Evolutionary conservation across 2,888 invertebrate species (phyloP), one percentile per base, ranked within the genome.

Genomic region (Andrena trimmerana): DNA sequence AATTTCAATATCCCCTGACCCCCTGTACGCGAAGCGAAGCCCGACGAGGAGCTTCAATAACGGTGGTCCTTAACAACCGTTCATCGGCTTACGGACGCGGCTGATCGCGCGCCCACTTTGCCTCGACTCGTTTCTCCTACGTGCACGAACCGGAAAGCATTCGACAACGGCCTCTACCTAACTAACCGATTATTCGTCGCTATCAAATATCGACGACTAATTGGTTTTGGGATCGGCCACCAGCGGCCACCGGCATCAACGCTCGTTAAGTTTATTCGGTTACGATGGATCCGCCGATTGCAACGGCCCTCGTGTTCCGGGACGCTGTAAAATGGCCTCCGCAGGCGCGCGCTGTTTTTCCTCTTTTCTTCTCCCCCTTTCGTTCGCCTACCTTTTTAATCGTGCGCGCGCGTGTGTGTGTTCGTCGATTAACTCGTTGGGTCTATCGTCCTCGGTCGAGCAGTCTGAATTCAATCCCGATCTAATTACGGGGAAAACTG

Each of bases 401-500:
- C 13, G 2, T 2, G 36, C 10, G 36, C 10, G 13, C 0, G 13
- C 4, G 13, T 3, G 36, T 4, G 16, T 75, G 73, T 54, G 67
- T 27, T 65, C 81, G 59, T 87, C 85, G 81, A 87, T 87, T 87
- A 87, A 83, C 79, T 75, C 42, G 68, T 27, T 27, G 69, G 74
- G 70, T 83, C 78, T 74, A 81, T 74, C 81, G 76, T 83, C 57
- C 77, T 74, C 83, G 80, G 78, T 83, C 77, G 87, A 83, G 78
- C 81, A 74, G 85, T 77, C 83, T 77, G 85, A 87, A 87, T 87
- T 85, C 85, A 87, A 87, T 87, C 75, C 66, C 77, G 83, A 85
- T 87, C 82, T 86, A 85, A 87, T 87, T 85, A 87, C 81, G 71
- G 54, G 75, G 86, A 85, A 85, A 86, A 84, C 86, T 80, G 86